phyloP scores from a whole-genome alignment of 1,140 invertebrate genomes.

The Acyrthosiphon pisum region DNA sequence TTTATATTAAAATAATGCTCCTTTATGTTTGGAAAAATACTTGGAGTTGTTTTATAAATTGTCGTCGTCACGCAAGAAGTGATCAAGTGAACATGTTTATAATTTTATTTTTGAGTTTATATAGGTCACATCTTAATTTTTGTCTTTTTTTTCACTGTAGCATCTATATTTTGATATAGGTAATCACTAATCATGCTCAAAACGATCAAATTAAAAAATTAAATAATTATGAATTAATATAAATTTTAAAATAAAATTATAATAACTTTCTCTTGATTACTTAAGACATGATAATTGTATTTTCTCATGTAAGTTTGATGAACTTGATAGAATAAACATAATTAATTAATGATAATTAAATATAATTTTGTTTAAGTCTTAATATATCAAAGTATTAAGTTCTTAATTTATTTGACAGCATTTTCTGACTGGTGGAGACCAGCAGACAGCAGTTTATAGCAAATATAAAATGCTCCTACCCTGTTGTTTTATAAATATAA shows the following conservation, averaged over 20 bases:
- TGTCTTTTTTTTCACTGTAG: too few species aligned
- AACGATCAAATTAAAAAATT: too few species aligned
- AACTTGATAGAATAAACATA: background rate
- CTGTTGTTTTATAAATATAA: background rate
- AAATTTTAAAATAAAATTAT: background rate
- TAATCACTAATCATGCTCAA: too few species aligned
- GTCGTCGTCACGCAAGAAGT: background rate
- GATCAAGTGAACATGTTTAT: too few species aligned
- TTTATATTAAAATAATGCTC: background rate
- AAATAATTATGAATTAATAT: too few species aligned
- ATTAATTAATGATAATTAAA: background rate
- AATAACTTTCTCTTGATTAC: too few species aligned
- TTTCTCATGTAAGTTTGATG: background rate
- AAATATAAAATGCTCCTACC: background rate
- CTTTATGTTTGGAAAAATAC: background rate
- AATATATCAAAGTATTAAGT: background rate
- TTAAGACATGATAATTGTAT: background rate
- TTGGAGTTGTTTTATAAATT: background rate
- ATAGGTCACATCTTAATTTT: too few species aligned
- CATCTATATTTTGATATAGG: too few species aligned
- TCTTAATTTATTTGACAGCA: background rate
- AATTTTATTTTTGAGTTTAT: too few species aligned
- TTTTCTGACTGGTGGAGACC: background rate
- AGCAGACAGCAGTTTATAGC: background rate
- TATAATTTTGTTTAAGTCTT: background rate